Base-by-base conservation (phyloP, 2,888 invertebrate genomes). In the Sphaeridia pumilis region DNA sequence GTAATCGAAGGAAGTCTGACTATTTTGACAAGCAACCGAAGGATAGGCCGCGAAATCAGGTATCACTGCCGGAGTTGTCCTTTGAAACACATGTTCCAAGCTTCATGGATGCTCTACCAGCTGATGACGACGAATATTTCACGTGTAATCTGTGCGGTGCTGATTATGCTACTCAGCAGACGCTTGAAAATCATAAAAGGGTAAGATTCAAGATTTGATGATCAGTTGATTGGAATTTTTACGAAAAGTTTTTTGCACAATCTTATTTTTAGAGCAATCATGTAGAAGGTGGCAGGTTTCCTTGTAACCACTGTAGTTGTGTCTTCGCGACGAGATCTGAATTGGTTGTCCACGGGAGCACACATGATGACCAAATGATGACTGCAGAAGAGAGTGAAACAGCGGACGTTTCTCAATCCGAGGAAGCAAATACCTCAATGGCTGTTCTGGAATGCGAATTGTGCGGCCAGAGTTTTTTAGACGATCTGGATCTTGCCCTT, bases 61-160 rank as follows among this genome's bases (percentile, higher is more conserved):
- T n/a, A n/a, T n/a, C n/a, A n/a, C n/a, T n/a, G n/a, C n/a, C n/a
- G n/a, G n/a, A n/a, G n/a, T n/a, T n/a, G n/a, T n/a, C n/a, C n/a
- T n/a, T n/a, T n/a, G n/a, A n/a, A n/a, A n/a, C n/a, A n/a, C n/a
- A n/a, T n/a, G n/a, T 31, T 14, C 31, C 7, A 14, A 31, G 14
- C 5, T 28, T 52, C 12, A 52, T 52, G n/a, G 46, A 46, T 46
- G 45, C 52, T 36, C 28, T 52, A 21, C 36, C 36, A 24, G 45
- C 36, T 22, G 52, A 52, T 34, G 47, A 52, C 34, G 45, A 42
- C 5, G 27, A 26, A 3, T 25, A n/a, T n/a, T 26, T 22, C 25
- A 22, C 46, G 42, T 52, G 52, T 46, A 22, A 47, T 12, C 34
- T 41, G 3, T 52, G 52, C 35, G 41, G 43, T 3, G 28, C 34